phyloP scores from a whole-genome alignment of 2,888 invertebrate genomes.

The Meiosimyza decipiens region DNA sequence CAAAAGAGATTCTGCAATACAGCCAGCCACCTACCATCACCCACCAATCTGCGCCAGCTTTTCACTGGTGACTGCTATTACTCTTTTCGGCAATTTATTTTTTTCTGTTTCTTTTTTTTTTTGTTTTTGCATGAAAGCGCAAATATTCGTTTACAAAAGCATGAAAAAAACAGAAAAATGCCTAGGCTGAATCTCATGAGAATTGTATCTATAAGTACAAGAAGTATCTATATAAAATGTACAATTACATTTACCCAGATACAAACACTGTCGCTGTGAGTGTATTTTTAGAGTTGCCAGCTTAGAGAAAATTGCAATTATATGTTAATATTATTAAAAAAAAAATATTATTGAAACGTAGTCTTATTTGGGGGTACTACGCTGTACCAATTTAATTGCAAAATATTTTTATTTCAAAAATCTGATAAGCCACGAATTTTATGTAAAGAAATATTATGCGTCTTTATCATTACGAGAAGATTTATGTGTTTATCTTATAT shows the following conservation, averaged over 20 bases:
- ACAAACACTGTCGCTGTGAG: conserved; percentile 1
- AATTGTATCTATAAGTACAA: conserved; percentile 28
- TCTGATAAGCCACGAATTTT: no score
- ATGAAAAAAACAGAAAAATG: background rate
- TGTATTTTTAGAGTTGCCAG: conserved; percentile 8
- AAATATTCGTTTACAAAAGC: background rate
- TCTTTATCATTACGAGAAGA: no score
- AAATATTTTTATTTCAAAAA: no score
- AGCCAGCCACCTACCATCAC: background rate
- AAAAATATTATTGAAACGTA: no score
- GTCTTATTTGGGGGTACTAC: no score
- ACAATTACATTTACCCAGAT: conserved; percentile 1
- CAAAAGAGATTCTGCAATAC: background rate
- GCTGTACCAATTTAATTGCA: no score
- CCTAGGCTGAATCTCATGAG: conserved; percentile 4
- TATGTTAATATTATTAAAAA: no score
- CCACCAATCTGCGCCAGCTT: no score
- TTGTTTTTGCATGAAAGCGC: conserved; percentile 50
- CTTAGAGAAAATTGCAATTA: no score
- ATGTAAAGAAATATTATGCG: no score
- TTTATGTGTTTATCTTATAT: no score
- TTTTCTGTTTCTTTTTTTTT: conserved; percentile 44
- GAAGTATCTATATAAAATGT: conserved; percentile 12
- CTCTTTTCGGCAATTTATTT: conserved; percentile 30
- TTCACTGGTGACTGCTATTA: conserved; percentile 44